Evolutionary conservation across 2,888 invertebrate species (phyloP).

Genomic region (Drosophila nigricruria): DNA sequence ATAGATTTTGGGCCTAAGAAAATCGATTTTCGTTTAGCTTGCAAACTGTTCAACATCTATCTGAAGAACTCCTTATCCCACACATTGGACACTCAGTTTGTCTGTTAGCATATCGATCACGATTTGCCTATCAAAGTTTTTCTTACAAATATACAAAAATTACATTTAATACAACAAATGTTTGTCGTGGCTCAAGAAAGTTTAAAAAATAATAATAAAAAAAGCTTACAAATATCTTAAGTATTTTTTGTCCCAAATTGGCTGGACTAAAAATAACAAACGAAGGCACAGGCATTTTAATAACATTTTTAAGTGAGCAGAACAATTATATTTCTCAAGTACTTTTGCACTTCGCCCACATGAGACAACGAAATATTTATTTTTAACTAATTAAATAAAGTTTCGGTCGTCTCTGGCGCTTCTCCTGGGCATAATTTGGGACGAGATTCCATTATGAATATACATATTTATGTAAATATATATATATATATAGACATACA

Average conservation of each 20-base stretch:
- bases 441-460: background rate
- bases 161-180: background rate
- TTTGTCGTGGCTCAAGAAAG: background rate
- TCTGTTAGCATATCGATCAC: too few species aligned
- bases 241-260: background rate
- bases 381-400: slow-evolving; percentile 8
- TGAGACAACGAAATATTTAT: background rate
- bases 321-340: background rate
- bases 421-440: slow-evolving; percentile 4
- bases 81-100: too few species aligned
- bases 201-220: background rate
- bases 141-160: background rate
- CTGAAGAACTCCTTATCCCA: too few species aligned
- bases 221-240: background rate
- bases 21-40: too few species aligned
- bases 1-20: too few species aligned
- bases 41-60: too few species aligned
- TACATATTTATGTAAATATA: background rate
- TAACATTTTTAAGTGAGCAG: background rate
- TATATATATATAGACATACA: background rate
- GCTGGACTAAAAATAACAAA: background rate
- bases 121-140: too few species aligned
- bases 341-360: background rate
- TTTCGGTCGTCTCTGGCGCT: background rate
- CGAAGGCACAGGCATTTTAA: background rate